phyloP scores from a whole-genome alignment of 2,888 invertebrate genomes.

The Microctonus hyperodae region DNA sequence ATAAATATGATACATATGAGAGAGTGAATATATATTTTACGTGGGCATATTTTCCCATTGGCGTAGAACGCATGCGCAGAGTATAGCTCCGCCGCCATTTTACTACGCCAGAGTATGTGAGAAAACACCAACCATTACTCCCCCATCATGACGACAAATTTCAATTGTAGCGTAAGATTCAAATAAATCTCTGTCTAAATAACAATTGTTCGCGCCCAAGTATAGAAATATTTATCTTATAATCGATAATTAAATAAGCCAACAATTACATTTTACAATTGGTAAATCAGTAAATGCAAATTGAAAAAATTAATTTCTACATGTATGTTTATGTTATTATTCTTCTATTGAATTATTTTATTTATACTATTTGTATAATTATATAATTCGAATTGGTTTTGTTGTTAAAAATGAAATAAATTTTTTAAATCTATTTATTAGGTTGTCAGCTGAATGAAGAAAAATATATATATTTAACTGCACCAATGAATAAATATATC shows the following conservation, averaged over 20 bases:
- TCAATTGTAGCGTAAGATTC: slow-evolving; percentile 8
- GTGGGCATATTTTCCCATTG: slow-evolving; percentile 24
- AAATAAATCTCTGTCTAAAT: neutral
- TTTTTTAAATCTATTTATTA: too few species aligned
- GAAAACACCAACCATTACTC: slow-evolving; percentile 13
- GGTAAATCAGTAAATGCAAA: too few species aligned
- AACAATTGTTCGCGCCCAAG: neutral
- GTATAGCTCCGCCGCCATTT: slow-evolving; percentile 25
- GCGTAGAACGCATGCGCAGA: slow-evolving; percentile 28
- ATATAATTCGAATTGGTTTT: too few species aligned
- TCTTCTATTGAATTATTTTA: too few species aligned
- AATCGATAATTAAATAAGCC: neutral
- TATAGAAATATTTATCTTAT: neutral
- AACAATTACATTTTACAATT: too few species aligned
- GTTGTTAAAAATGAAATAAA: too few species aligned
- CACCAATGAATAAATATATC: neutral
- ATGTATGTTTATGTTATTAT: too few species aligned
- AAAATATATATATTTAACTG: too few species aligned
- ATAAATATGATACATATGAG: neutral
- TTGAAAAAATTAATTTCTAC: too few species aligned
- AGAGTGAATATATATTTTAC: neutral
- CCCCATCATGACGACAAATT: slow-evolving; percentile 12
- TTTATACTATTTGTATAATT: too few species aligned
- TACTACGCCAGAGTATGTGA: slow-evolving; percentile 15
- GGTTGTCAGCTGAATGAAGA: too few species aligned